These are phyloP conservation scores for Calliopsis andreniformis DNA, from an alignment of 1,140 invertebrate species.

Conservation along the genomic window DNA sequence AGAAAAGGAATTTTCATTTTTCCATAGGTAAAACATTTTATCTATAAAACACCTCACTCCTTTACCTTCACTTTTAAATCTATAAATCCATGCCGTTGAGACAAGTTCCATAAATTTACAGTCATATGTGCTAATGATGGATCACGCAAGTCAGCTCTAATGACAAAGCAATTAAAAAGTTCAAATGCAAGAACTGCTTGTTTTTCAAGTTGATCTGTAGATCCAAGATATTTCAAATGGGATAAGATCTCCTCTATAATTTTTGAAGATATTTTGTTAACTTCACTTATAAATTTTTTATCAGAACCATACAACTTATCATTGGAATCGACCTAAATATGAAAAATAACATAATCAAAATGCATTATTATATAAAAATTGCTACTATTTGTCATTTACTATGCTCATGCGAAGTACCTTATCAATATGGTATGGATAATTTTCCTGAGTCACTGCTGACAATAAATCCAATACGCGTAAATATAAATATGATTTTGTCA, in stretches of 20 bases:
- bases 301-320: constrained; percentile 96
- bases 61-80: constrained; percentile 82
- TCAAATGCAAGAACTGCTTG: constrained; percentile 88
- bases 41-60: neutral
- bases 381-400: constrained; percentile 3
- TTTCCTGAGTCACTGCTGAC: constrained; percentile 88
- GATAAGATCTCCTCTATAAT: constrained; percentile 90
- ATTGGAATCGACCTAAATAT: constrained; percentile 93
- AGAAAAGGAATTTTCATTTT: constrained; percentile 27
- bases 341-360: constrained; percentile 41
- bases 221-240: constrained; percentile 86
- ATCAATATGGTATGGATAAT: constrained; percentile 91
- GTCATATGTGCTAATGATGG: constrained; percentile 85
- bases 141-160: constrained; percentile 86
- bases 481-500: constrained; percentile 84
- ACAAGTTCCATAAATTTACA: constrained; percentile 90
- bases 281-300: constrained; percentile 90
- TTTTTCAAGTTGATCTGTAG: constrained; percentile 83
- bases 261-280: constrained; percentile 89
- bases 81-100: constrained; percentile 83
- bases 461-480: constrained; percentile 89
- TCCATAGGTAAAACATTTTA: neutral
- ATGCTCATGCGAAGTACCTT: constrained; percentile 82
- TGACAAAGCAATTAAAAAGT: constrained; percentile 87
- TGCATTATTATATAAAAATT: constrained; percentile 21